These are phyloP conservation scores for Polydrusus tereticollis DNA, from an alignment of 2,888 invertebrate genomes.

Conservation along the genomic window DNA sequence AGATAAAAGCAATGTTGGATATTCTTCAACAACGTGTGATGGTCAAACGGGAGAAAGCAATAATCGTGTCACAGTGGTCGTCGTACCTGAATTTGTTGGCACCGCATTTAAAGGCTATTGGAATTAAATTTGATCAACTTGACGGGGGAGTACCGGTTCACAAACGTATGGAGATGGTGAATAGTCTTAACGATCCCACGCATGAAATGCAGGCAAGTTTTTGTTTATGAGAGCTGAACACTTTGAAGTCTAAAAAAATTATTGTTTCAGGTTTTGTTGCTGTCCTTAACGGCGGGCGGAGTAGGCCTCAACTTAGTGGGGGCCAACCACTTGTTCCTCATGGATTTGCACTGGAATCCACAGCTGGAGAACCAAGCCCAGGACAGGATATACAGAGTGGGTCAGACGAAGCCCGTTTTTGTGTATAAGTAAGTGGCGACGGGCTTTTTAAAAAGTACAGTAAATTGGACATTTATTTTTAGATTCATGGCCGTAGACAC, in stretches of 20 bases:
- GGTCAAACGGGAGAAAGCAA: constrained; percentile 75
- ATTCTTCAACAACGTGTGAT: constrained; percentile 69
- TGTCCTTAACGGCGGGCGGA: constrained; percentile 94
- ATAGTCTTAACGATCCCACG: constrained; percentile 76
- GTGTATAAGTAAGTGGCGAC: constrained; percentile 85
- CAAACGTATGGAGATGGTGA: constrained; percentile 78
- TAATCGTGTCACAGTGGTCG: constrained; percentile 96
- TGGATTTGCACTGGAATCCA: constrained; percentile 98
- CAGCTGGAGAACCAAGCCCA: constrained; percentile 95
- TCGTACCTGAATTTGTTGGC: constrained; percentile 82
- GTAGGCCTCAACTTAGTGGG: constrained; percentile 95
- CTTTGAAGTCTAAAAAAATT: constrained; percentile 16
- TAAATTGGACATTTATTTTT: too few species aligned
- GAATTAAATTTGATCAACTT: constrained; percentile 75
- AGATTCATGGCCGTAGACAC: constrained; percentile 88
- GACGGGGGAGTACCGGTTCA: constrained; percentile 82
- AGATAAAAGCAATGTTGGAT: constrained; percentile 54
- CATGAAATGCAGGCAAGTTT: constrained; percentile 70
- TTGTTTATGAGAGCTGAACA: too few species aligned
- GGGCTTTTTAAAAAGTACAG: too few species aligned
- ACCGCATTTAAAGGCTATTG: constrained; percentile 70
- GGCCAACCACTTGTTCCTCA: constrained; percentile 89
- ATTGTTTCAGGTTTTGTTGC: constrained; percentile 75
- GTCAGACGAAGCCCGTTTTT: constrained; percentile 84
- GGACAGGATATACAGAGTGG: constrained; percentile 93